These are phyloP conservation scores for Megalops atlanticus DNA, from an alignment of 2,113 vertebrate species.

Conservation along the genomic window DNA sequence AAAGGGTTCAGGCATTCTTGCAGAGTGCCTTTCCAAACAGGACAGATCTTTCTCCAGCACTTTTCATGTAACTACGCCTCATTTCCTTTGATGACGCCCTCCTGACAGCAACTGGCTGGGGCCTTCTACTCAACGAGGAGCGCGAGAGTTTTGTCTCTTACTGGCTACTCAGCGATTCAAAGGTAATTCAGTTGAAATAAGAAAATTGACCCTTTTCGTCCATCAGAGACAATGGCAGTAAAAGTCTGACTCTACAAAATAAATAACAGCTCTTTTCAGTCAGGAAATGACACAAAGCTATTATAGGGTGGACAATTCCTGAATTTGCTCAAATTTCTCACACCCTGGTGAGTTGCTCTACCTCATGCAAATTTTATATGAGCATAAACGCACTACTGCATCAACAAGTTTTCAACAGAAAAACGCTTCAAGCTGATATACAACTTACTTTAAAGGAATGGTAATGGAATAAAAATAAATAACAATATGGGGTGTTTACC, in stretches of 20 bases:
- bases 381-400: neutral
- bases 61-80: constrained; percentile 60
- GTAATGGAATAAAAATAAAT: no score
- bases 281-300: constrained; percentile 33
- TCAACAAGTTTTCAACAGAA: neutral
- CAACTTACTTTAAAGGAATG: neutral
- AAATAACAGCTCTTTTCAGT: constrained; percentile 30
- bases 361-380: neutral
- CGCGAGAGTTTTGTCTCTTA: constrained; percentile 20
- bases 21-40: constrained; percentile 32
- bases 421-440: neutral
- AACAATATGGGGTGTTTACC: neutral
- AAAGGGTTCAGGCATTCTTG: neutral
- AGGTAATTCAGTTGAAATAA: constrained; percentile 60
- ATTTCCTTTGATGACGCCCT: constrained; percentile 61
- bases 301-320: neutral
- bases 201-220: constrained; percentile 57
- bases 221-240: constrained; percentile 32
- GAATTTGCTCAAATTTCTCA: neutral
- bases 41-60: constrained; percentile 45
- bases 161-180: constrained; percentile 46
- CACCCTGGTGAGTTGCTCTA: neutral
- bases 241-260: constrained; percentile 37
- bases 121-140: constrained; percentile 4
- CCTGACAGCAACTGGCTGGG: constrained; percentile 49